These are phyloP conservation scores for Ellobium chinense DNA, from an alignment of 2,888 invertebrate genomes.

Conservation along the genomic window DNA sequence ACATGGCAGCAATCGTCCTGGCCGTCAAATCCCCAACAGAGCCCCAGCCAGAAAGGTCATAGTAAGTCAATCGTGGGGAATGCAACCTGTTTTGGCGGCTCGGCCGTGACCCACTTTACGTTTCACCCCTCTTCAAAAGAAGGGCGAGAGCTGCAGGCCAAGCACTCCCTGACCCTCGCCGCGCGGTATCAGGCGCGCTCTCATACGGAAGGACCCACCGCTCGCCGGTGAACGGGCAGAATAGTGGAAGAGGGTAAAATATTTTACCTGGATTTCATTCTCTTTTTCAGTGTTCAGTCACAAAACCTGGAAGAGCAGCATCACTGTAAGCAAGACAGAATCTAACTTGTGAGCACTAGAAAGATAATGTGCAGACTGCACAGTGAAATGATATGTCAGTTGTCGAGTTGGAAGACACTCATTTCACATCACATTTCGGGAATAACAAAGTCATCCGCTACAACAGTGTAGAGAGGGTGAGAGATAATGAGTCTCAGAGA, in stretches of 20 bases:
- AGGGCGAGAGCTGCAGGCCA: background rate
- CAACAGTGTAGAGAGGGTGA: background rate
- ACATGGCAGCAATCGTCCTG: too few species aligned
- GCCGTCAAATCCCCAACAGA: background rate
- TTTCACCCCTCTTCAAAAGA: background rate
- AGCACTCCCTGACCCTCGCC: background rate
- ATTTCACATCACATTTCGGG: too few species aligned
- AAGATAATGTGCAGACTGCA: background rate
- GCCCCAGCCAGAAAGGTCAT: background rate
- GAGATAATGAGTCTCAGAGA: background rate
- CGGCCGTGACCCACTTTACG: background rate
- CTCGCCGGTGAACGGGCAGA: background rate
- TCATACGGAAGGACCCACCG: background rate
- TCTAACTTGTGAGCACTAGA: too few species aligned
- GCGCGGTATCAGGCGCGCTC: background rate
- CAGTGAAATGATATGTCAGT: background rate
- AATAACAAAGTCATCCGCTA: too few species aligned
- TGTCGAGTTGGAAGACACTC: too few species aligned
- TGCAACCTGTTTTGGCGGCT: slow-evolving; percentile 2
- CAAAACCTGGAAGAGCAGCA: background rate
- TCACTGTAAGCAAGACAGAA: too few species aligned
- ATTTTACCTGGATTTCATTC: background rate
- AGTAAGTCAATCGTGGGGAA: background rate
- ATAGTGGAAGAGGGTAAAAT: too few species aligned
- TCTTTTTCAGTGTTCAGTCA: background rate